Conservation (phyloP, 2,888 invertebrate genomes). For the Eristalis arbustorum region DNA sequence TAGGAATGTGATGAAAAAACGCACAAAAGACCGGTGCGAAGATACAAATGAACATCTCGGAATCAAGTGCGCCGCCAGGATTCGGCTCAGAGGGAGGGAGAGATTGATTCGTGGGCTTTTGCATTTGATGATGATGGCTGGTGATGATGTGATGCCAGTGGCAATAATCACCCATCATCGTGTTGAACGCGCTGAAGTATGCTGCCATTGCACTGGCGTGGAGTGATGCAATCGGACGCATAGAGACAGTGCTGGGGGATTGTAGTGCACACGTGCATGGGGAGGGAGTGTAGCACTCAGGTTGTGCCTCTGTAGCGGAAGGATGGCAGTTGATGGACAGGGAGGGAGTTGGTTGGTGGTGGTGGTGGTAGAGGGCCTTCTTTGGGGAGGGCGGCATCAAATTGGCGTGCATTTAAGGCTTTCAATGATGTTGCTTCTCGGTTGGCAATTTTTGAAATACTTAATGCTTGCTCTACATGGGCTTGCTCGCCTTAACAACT, state of each 20-base stretch:
- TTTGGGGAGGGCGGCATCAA: background rate
- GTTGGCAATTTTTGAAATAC: too few species aligned
- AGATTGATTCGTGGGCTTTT: slow-evolving; percentile 15
- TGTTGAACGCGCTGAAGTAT: slow-evolving; percentile 6
- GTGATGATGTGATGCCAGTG: slow-evolving; percentile 10
- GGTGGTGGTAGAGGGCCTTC: background rate
- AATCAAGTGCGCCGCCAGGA: slow-evolving; percentile 10
- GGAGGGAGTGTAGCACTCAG: background rate
- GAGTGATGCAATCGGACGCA: slow-evolving; percentile 6
- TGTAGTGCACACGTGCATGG: background rate
- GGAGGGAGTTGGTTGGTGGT: background rate
- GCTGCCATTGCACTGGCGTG: background rate
- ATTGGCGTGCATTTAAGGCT: too few species aligned
- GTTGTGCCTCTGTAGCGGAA: background rate
- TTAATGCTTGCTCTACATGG: too few species aligned
- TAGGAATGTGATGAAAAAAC: slow-evolving; percentile 25
- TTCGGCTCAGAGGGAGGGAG: slow-evolving; percentile 1
- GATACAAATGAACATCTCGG: slow-evolving; percentile 27
- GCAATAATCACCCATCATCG: slow-evolving; percentile 29
- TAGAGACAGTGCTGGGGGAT: background rate
- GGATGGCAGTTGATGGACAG: background rate
- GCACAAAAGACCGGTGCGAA: slow-evolving; percentile 12
- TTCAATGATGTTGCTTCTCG: too few species aligned
- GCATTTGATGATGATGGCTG: slow-evolving; percentile 1
- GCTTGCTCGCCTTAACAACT: too few species aligned